These are phyloP conservation scores for Oriolus oriolus DNA, from an alignment of 2,113 vertebrate species.

Conservation along the genomic window DNA sequence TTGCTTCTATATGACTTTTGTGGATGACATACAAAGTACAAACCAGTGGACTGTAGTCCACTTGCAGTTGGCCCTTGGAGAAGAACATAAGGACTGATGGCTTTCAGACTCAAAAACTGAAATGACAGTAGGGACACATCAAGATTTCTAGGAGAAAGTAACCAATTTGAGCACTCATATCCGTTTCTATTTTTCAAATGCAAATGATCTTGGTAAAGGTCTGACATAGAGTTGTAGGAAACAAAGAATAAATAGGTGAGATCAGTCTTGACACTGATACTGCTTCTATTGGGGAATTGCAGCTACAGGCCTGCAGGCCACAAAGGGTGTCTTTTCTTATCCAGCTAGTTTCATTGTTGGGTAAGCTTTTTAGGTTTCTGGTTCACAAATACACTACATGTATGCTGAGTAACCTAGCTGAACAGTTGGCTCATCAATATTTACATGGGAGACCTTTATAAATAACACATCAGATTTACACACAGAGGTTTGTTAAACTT, in stretches of 20 bases:
- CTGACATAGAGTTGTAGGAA: background rate
- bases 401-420: background rate
- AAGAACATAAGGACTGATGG: background rate
- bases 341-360: background rate
- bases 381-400: background rate
- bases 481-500: background rate
- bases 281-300: background rate
- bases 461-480: slow-evolving; percentile 30
- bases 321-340: background rate
- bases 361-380: background rate
- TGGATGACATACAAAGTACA: background rate
- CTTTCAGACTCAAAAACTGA: background rate
- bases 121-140: background rate
- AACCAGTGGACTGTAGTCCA: background rate
- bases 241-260: background rate
- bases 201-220: background rate
- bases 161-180: background rate
- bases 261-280: background rate
- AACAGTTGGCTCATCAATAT: slow-evolving; percentile 48
- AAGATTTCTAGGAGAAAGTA: background rate
- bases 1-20: background rate
- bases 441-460: slow-evolving; percentile 27
- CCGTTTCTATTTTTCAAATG: background rate
- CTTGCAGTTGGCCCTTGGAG: background rate
- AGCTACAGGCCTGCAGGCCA: background rate